Conservation (phyloP, 2,797 vertebrate genomes). For the Malurus leucopterus region DNA sequence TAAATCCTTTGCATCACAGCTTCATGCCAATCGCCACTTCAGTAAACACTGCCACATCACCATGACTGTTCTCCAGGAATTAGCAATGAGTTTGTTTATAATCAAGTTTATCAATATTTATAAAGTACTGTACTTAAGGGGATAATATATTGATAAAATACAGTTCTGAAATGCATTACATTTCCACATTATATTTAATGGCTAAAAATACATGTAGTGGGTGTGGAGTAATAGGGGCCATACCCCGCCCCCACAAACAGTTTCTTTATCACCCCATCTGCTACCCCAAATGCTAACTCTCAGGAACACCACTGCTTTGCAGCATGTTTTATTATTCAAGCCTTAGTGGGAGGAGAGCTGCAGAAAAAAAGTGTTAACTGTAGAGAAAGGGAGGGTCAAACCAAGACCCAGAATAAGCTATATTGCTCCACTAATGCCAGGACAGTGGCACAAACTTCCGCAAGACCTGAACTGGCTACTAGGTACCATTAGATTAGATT, state of each 20-base stretch:
- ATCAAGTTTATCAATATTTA: constrained; percentile 63
- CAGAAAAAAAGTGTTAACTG: constrained; percentile 72
- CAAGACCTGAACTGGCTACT: constrained; percentile 17
- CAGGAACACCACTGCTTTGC: constrained; percentile 77
- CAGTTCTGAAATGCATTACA: constrained; percentile 56
- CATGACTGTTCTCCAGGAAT: constrained; percentile 53
- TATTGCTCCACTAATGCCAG: constrained; percentile 59
- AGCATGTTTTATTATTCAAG: constrained; percentile 78
- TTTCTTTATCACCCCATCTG: constrained; percentile 80
- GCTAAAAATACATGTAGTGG: constrained; percentile 71
- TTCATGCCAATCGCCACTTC: constrained; percentile 21
- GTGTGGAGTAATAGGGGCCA: constrained; percentile 66
- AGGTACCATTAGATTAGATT: constrained; percentile 53
- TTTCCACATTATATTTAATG: constrained; percentile 71
- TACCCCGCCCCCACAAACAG: constrained; percentile 74
- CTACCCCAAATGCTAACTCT: constrained; percentile 77
- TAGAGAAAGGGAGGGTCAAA: constrained; percentile 67
- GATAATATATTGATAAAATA: constrained; percentile 66
- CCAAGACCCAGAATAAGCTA: constrained; percentile 39
- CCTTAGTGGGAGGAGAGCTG: constrained; percentile 72
- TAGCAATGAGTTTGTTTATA: constrained; percentile 61
- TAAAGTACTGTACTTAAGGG: constrained; percentile 61
- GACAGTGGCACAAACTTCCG: constrained; percentile 45
- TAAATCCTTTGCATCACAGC: not conserved
- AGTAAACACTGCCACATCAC: constrained; percentile 33